phyloP scores from a whole-genome alignment of 2,797 vertebrate species.

The Oreochromis grahami region DNA sequence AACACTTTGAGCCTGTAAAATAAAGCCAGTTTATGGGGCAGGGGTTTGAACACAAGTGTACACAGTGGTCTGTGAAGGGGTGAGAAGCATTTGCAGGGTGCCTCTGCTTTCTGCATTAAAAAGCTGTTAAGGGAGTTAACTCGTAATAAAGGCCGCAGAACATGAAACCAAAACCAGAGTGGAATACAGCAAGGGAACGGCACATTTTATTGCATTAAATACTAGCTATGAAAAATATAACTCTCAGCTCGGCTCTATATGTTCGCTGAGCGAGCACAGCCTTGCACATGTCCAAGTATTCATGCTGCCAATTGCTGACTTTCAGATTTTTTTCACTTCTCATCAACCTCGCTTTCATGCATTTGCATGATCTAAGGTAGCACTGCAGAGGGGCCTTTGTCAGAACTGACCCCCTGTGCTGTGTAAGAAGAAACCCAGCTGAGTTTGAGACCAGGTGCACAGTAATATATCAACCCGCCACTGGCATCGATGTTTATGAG shows the following conservation, averaged over 20 bases:
- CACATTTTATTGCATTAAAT: conserved; percentile 15
- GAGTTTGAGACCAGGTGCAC: conserved; percentile 50
- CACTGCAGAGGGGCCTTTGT: not conserved
- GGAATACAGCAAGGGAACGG: not conserved
- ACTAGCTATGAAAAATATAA: conserved; percentile 20
- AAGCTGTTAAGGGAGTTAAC: conserved; percentile 56
- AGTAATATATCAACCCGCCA: conserved; percentile 27
- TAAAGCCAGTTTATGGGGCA: conserved; percentile 26
- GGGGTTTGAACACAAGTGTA: conserved; percentile 18
- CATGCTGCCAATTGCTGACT: not conserved
- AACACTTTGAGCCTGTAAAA: conserved; percentile 19
- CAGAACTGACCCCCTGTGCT: conserved; percentile 24
- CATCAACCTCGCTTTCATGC: not conserved
- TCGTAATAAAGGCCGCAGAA: conserved; percentile 48
- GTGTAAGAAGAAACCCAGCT: conserved; percentile 49
- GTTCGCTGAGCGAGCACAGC: not conserved
- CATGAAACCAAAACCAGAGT: conserved; percentile 57
- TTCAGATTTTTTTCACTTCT: not conserved
- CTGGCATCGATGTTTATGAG: conserved; percentile 43
- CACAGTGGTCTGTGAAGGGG: conserved; percentile 25
- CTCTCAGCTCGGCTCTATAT: not conserved
- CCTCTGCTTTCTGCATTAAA: conserved; percentile 52
- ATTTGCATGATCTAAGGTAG: conserved; percentile 3
- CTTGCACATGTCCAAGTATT: not conserved
- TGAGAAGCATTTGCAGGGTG: not conserved